Evolutionary conservation across 2,113 vertebrate species (phyloP).

Genomic region (Vanacampus margaritifer): DNA sequence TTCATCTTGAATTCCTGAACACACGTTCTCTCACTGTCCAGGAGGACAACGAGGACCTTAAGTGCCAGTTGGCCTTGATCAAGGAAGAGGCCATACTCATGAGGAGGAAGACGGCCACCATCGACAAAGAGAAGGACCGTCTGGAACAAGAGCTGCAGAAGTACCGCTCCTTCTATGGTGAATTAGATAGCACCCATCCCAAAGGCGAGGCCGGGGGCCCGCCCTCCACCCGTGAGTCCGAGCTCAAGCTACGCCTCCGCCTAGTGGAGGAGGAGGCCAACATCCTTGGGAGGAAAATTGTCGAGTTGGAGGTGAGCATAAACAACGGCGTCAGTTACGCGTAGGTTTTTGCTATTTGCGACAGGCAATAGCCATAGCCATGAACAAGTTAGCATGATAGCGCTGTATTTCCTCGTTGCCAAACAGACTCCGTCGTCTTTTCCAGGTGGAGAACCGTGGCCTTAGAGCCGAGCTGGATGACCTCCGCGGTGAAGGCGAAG

Average conservation of each 20-base stretch:
- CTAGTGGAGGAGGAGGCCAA: constrained; percentile 97
- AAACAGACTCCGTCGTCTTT: background rate
- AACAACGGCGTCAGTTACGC: too few species aligned
- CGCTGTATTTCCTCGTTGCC: background rate
- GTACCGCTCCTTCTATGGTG: constrained; percentile 92
- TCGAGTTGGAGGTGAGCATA: constrained; percentile 82
- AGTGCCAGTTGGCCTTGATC: constrained; percentile 92
- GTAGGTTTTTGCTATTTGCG: too few species aligned
- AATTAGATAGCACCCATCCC: constrained; percentile 90
- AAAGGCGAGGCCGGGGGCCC: constrained; percentile 94
- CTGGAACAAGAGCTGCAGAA: constrained; percentile 93
- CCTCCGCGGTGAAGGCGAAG: constrained; percentile 85
- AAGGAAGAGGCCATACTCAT: constrained; percentile 93
- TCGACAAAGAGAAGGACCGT: constrained; percentile 94
- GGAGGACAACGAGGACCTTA: constrained; percentile 95
- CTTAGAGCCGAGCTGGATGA: constrained; percentile 93
- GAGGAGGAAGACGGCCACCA: constrained; percentile 95
- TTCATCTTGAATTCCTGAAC: background rate
- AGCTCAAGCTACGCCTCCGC: constrained; percentile 89
- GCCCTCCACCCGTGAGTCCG: constrained; percentile 91
- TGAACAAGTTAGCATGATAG: too few species aligned
- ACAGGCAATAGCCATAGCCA: too few species aligned
- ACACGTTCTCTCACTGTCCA: constrained; percentile 41
- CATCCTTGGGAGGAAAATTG: constrained; percentile 94
- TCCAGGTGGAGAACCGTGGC: constrained; percentile 86